Evolutionary conservation across 2,888 invertebrate species (phyloP).

Genomic region (Alloplasta piceator): DNA sequence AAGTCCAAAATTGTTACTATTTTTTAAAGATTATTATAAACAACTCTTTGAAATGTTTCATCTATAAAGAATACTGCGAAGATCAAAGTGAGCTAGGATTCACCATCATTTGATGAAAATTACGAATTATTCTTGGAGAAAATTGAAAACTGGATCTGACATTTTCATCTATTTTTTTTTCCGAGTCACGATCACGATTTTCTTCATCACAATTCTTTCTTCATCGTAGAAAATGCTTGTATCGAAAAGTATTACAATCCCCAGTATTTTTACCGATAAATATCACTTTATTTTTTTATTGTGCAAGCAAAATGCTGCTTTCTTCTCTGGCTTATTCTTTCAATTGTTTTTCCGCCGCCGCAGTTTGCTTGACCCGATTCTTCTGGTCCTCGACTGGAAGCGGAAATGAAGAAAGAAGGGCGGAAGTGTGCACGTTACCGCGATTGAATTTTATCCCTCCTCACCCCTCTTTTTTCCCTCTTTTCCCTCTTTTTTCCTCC

Average conservation of each 20-base stretch:
- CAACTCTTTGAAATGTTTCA: too few relatives aligned
- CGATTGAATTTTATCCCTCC: conserved; percentile 50
- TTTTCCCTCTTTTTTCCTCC: conserved; percentile 9
- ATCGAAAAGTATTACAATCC: background rate
- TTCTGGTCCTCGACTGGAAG: conserved; percentile 9
- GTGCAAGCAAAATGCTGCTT: conserved; percentile 20
- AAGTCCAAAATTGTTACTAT: too few relatives aligned
- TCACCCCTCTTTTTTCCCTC: background rate
- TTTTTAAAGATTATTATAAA: too few relatives aligned
- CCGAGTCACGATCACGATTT: background rate
- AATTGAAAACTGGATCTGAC: too few relatives aligned
- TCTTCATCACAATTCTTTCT: background rate
- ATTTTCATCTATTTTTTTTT: background rate
- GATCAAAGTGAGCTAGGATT: too few relatives aligned
- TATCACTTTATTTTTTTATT: too few relatives aligned
- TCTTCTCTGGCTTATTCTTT: conserved; percentile 17
- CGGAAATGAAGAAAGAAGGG: conserved; percentile 51
- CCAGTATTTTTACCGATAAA: background rate
- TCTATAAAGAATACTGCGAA: too few relatives aligned
- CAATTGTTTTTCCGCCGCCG: conserved; percentile 32
- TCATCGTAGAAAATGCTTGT: background rate
- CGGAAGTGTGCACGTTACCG: conserved; percentile 45
- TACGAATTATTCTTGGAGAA: too few relatives aligned
- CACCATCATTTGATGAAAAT: too few relatives aligned
- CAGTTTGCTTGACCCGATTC: conserved; percentile 13